phyloP scores from a whole-genome alignment of 2,888 invertebrate genomes.

The Stenichneumon culpator region DNA sequence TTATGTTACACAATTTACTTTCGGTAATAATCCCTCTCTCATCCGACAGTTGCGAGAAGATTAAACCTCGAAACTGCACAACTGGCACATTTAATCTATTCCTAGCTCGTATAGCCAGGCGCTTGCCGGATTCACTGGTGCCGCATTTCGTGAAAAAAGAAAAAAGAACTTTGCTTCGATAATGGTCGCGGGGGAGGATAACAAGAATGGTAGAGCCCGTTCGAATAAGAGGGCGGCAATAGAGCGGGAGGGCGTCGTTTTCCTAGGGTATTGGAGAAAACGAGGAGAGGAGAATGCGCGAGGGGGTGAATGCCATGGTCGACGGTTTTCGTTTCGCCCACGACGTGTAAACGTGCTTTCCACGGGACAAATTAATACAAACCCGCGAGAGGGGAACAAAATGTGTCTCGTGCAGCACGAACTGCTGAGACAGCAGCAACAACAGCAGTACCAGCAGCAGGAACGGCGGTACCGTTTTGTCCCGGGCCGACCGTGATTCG shows the following conservation, averaged over 20 bases:
- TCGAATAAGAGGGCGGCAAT: conserved; percentile 3
- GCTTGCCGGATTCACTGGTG: conserved; percentile 1
- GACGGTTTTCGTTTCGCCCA: conserved; percentile 57
- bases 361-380: conserved; percentile 66
- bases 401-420: conserved; percentile 65
- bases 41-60: not conserved
- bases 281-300: conserved; percentile 40
- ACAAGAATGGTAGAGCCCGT: conserved; percentile 17
- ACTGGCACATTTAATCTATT: conserved; percentile 35
- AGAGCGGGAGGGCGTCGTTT: conserved; percentile 19
- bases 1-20: not conserved
- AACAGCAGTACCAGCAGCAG: not conserved
- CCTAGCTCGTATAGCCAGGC: not conserved
- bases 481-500: conserved; percentile 40
- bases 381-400: conserved; percentile 43
- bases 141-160: conserved; percentile 42
- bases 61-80: conserved; percentile 26
- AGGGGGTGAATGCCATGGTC: conserved; percentile 18
- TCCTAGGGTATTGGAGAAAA: conserved; percentile 12
- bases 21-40: not conserved
- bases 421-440: conserved; percentile 69
- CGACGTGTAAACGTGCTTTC: conserved; percentile 67
- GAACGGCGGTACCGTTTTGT: conserved; percentile 30
- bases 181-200: conserved; percentile 45
- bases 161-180: conserved; percentile 60